Percentiles rank a stretch among this genome's conserved stretches.
These are phyloP conservation scores for Protula sp. DNA, from an alignment of 2,888 invertebrate species.

Conservation along the genomic window DNA sequence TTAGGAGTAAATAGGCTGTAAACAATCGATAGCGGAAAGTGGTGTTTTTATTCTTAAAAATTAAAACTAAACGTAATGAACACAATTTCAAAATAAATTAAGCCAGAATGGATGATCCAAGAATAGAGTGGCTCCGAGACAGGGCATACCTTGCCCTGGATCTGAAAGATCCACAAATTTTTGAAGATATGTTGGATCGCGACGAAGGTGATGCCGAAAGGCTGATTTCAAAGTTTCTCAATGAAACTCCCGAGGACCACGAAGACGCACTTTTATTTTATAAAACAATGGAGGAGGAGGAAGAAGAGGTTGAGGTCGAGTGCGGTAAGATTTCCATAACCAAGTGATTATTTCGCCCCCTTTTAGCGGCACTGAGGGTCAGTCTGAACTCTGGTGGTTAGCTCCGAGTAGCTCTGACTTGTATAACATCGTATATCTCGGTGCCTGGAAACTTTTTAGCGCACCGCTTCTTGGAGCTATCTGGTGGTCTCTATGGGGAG, in stretches of 20 bases:
- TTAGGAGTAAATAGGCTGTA: no score
- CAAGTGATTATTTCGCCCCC: not conserved
- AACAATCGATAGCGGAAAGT: no score
- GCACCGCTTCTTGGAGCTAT: no score
- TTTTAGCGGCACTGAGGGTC: no score
- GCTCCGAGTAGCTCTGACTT: no score
- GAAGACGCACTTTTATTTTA: constrained; percentile 50
- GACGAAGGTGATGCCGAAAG: constrained; percentile 51
- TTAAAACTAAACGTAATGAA: no score
- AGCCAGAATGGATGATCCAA: constrained; percentile 49
- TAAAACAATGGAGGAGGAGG: constrained; percentile 49
- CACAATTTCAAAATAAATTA: no score
- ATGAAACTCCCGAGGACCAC: constrained; percentile 50
- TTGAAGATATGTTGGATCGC: constrained; percentile 51
- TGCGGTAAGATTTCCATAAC: constrained; percentile 40
- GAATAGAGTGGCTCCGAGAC: constrained; percentile 52
- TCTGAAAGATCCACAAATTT: constrained; percentile 44
- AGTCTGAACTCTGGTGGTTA: no score
- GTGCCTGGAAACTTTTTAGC: no score
- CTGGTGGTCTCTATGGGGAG: no score
- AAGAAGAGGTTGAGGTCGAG: constrained; percentile 53
- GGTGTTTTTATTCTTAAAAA: no score
- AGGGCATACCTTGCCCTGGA: constrained; percentile 44
- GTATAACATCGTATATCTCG: no score
- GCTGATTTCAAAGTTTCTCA: constrained; percentile 48